These are phyloP conservation scores for Trypoxylon attenuatum DNA, from an alignment of 2,888 invertebrate species.

Conservation along the genomic window DNA sequence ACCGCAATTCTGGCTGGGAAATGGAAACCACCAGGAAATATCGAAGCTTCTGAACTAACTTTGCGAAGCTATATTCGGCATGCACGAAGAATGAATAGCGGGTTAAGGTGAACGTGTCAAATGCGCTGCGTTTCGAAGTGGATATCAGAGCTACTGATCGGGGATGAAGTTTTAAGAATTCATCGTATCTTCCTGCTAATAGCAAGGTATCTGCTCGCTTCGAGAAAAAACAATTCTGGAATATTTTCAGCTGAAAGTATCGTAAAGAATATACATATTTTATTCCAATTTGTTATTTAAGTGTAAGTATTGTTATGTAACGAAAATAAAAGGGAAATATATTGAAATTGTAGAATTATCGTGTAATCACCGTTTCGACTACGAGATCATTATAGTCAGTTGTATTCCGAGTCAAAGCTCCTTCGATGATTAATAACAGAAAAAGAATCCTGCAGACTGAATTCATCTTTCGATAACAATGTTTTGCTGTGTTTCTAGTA, in stretches of 20 bases:
- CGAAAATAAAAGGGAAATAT: background rate
- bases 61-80: background rate
- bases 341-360: background rate
- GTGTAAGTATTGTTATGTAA: background rate
- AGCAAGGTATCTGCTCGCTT: slow-evolving; percentile 1
- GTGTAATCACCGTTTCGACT: slow-evolving; percentile 21
- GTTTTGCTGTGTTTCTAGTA: too few relatives aligned
- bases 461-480: too few relatives aligned
- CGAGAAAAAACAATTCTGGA: slow-evolving; percentile 6
- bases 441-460: too few relatives aligned
- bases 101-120: slow-evolving; percentile 8
- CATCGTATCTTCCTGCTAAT: slow-evolving; percentile 36
- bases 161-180: slow-evolving; percentile 17
- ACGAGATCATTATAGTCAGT: slow-evolving; percentile 14
- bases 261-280: too few relatives aligned
- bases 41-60: slow-evolving; percentile 19
- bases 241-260: slow-evolving; percentile 18
- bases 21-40: slow-evolving; percentile 32
- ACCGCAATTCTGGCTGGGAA: slow-evolving; percentile 24
- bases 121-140: slow-evolving; percentile 11
- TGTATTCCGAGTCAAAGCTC: too few relatives aligned
- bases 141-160: slow-evolving; percentile 29
- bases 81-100: slow-evolving; percentile 28
- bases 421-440: too few relatives aligned
- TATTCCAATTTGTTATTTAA: too few relatives aligned